A percentile compares a stretch with the other conserved stretches of the same genome.
Evolutionary conservation across 2,888 invertebrate species (phyloP).

Genomic region (Sympetrum striolatum): DNA sequence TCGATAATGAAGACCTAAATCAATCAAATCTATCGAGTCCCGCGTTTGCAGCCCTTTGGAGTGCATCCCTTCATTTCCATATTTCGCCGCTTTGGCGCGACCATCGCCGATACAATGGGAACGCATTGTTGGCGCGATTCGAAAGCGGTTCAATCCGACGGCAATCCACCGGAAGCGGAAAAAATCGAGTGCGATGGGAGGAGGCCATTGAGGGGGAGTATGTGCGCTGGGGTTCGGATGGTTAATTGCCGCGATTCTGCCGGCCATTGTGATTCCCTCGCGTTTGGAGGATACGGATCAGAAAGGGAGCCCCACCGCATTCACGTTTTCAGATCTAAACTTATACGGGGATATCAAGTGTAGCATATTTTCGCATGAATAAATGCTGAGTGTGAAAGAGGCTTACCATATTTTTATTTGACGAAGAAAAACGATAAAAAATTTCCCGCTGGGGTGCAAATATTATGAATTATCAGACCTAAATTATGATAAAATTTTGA

Average conservation of each 20-base stretch:
- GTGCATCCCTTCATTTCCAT: conserved; percentile 28
- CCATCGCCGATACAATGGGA: neutral
- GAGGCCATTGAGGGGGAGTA: neutral
- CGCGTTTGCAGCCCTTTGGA: neutral
- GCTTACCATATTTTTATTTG: no score
- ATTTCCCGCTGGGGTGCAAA: no score
- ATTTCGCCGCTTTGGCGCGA: conserved; percentile 8
- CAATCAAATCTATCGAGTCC: conserved; percentile 27
- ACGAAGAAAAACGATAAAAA: no score
- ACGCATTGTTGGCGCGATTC: neutral
- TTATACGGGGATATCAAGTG: no score
- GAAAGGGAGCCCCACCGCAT: neutral
- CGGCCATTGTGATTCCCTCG: conserved; percentile 20
- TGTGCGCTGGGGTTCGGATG: neutral
- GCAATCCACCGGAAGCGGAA: conserved; percentile 36
- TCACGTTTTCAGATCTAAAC: no score
- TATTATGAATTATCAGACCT: no score
- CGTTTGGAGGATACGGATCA: conserved; percentile 20
- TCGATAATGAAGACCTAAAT: conserved; percentile 41
- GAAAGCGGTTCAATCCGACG: conserved; percentile 24
- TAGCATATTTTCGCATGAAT: no score
- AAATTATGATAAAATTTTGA: no score
- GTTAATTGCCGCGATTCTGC: conserved; percentile 39
- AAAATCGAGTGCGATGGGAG: neutral
- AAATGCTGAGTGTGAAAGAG: no score